phyloP scores from a whole-genome alignment of 2,888 invertebrate genomes.

The Saturnia pavonia region DNA sequence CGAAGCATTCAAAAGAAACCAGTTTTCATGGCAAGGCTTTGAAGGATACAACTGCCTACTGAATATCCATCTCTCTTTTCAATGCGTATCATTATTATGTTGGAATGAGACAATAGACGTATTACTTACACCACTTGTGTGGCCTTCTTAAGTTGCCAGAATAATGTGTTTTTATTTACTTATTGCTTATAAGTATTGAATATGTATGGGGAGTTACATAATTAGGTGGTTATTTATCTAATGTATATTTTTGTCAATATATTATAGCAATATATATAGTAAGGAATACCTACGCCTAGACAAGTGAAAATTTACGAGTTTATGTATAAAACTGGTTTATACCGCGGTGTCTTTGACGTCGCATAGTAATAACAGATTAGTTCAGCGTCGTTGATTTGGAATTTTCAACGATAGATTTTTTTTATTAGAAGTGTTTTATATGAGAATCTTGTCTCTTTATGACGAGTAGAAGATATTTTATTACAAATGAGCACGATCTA shows the following conservation, averaged over 20 bases:
- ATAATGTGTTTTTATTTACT: slow-evolving; percentile 52
- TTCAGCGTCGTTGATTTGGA: slow-evolving; percentile 12
- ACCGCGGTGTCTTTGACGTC: slow-evolving; percentile 15
- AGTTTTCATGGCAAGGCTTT: slow-evolving; percentile 72
- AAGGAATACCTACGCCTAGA: slow-evolving; percentile 29
- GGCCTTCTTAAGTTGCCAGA: slow-evolving; percentile 52
- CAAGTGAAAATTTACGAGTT: slow-evolving; percentile 34
- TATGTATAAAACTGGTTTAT: slow-evolving; percentile 22
- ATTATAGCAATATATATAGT: slow-evolving; percentile 34
- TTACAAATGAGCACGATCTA: not conserved
- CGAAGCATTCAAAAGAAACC: slow-evolving; percentile 73
- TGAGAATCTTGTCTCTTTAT: not conserved
- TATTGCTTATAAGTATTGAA: slow-evolving; percentile 44
- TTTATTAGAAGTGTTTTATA: slow-evolving; percentile 12
- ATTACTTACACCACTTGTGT: slow-evolving; percentile 48
- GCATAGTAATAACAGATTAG: slow-evolving; percentile 17
- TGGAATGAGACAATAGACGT: slow-evolving; percentile 48
- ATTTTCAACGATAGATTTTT: slow-evolving; percentile 9
- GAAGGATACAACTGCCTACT: slow-evolving; percentile 64
- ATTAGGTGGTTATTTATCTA: slow-evolving; percentile 50
- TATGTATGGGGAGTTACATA: slow-evolving; percentile 52
- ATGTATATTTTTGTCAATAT: slow-evolving; percentile 30
- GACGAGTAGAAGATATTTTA: not conserved
- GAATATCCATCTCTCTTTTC: slow-evolving; percentile 64
- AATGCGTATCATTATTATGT: slow-evolving; percentile 34